Percentiles rank a stretch among this genome's conserved stretches.
Evolutionary conservation across 2,113 vertebrate species (phyloP).

Genomic region (Odontophorus gujanensis): DNA sequence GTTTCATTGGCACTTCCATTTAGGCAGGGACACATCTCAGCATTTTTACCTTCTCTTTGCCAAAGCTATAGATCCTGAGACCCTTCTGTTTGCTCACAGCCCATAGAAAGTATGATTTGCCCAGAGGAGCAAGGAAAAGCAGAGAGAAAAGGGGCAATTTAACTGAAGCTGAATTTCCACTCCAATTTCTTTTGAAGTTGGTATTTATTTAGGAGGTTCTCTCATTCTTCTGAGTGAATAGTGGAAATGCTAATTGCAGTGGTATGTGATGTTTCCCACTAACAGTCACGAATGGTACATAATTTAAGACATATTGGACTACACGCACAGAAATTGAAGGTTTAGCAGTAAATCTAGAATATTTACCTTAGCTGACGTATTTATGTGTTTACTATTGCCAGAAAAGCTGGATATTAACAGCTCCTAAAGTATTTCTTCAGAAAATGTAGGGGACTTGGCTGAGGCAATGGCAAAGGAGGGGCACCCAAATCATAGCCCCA

Average conservation of each 20-base stretch:
- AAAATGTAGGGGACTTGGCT: accelerated
- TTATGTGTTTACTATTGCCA: neutral
- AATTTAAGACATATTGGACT: neutral
- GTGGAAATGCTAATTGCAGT: neutral
- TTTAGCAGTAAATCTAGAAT: neutral
- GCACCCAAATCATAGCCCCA: neutral
- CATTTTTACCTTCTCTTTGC: neutral
- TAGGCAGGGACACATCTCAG: neutral
- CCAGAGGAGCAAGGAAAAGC: neutral
- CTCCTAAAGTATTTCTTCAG: neutral
- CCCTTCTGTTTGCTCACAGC: neutral
- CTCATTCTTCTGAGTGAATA: neutral
- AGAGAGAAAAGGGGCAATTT: neutral
- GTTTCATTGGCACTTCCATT: neutral
- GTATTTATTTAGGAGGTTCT: neutral
- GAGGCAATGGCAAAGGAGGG: neutral
- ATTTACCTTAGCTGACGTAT: neutral
- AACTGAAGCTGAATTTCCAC: neutral
- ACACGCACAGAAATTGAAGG: neutral
- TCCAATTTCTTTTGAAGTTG: neutral
- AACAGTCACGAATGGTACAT: neutral
- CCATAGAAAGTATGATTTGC: neutral
- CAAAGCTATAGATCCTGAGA: neutral
- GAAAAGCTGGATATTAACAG: neutral
- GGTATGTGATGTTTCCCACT: neutral